Conservation (phyloP, 2,888 invertebrate genomes). For the Pristionchus fissidentatus region DNA sequence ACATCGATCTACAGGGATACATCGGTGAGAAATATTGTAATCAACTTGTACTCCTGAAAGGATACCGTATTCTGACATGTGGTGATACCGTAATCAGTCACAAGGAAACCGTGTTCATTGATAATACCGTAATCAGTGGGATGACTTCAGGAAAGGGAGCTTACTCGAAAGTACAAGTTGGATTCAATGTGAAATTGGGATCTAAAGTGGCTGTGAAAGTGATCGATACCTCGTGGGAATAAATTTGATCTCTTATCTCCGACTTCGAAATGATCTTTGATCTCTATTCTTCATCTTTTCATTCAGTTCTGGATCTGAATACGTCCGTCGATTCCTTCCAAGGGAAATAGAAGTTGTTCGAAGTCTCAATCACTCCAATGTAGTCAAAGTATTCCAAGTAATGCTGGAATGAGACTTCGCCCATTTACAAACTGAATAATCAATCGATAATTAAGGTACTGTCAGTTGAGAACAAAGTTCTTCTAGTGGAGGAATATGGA, state of each 20-base stretch:
- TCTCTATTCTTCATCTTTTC: not conserved
- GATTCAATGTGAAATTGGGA: constrained; percentile 5
- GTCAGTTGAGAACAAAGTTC: constrained; percentile 81
- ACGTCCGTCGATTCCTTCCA: constrained; percentile 86
- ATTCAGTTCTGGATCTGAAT: constrained; percentile 43
- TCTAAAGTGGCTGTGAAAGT: constrained; percentile 31
- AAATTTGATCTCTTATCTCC: too few species aligned
- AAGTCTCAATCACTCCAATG: constrained; percentile 85
- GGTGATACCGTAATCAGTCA: too few species aligned
- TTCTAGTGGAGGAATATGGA: constrained; percentile 78
- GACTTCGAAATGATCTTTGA: too few species aligned
- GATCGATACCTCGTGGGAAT: constrained; percentile 41
- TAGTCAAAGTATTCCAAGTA: constrained; percentile 84
- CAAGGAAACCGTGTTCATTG: too few species aligned
- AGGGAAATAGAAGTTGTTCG: constrained; percentile 86
- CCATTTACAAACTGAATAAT: not conserved
- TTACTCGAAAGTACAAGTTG: constrained; percentile 42
- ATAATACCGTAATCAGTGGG: too few species aligned
- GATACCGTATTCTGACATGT: not conserved
- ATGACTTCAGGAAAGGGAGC: constrained; percentile 29
- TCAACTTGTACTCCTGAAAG: too few species aligned
- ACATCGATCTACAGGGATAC: constrained; percentile 28
- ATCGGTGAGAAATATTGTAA: constrained; percentile 1
- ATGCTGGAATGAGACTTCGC: too few species aligned
- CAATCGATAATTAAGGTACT: constrained; percentile 48